Conservation (phyloP, 2,113 vertebrate species). For the Zeus faber region DNA sequence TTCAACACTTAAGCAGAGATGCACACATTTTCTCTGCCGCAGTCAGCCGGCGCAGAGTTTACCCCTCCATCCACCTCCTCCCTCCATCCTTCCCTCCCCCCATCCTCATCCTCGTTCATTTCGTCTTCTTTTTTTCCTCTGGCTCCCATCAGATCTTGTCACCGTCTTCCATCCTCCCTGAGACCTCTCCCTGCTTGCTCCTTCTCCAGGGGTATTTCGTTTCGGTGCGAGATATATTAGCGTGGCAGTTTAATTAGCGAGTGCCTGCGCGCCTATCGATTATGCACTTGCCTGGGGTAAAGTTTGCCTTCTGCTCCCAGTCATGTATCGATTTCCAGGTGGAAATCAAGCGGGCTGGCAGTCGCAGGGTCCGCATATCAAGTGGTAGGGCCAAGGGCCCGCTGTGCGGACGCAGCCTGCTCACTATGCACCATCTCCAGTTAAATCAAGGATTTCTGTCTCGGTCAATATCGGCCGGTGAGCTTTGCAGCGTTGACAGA, state of each 20-base stretch:
- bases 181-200: neutral
- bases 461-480: neutral
- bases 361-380: conserved; percentile 56
- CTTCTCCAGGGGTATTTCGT: conserved; percentile 41
- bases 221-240: conserved; percentile 64
- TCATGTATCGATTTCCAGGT: conserved; percentile 67
- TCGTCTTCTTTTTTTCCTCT: too few relatives aligned
- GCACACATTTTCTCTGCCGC: too few relatives aligned
- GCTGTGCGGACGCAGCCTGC: conserved; percentile 1
- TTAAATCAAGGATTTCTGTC: neutral
- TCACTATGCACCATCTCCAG: conserved; percentile 9
- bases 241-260: conserved; percentile 72
- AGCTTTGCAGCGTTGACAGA: too few relatives aligned
- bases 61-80: neutral
- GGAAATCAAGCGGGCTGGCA: conserved; percentile 49
- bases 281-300: conserved; percentile 69
- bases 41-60: too few relatives aligned
- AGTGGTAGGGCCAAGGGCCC: conserved; percentile 33
- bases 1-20: too few relatives aligned
- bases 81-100: conserved; percentile 43
- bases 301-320: conserved; percentile 71
- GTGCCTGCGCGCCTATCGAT: conserved; percentile 66
- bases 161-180: neutral
- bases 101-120: conserved; percentile 27
- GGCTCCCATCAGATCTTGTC: neutral